Evolutionary conservation across 2,797 vertebrate genomes (phyloP), one percentile per base, ranked within the genome.

Genomic region (Apogon hyalosoma): DNA sequence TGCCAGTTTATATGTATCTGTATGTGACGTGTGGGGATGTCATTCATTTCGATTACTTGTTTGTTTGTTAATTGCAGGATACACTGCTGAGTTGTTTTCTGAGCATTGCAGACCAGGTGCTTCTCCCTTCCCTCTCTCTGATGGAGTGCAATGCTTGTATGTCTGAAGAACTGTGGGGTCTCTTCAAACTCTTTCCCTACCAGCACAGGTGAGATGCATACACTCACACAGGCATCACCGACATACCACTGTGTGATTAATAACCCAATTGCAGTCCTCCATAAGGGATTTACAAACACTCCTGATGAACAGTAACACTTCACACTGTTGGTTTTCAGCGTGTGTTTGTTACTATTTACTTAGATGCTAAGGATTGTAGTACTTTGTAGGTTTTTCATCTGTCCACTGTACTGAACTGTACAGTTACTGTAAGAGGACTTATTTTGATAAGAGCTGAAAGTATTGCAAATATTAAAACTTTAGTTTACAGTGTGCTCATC

Each of bases 91-190:
- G 98, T 90, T 99, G 98, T 89, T 96, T 99, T 88, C 92, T 99
- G 88, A 96, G 96, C 89, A 96, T 98, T 81, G 96, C 97, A 2
- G 98, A 99, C 80, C 98, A 99, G 84, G 98, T 99, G 80, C 90
- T 99, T 61, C 95, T 99, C 59, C 98, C 98, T 1, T 97, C 98
- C 38, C 95, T 99, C 45, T 96, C 97, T 39, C 73, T 99, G 78
- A 98, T 99, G 97, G 98, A 99, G 83, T 98, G 97, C 81, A 99
- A 99, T 62, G 98, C 98, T 4, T 99, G 98, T 83, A 98, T 99
- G 97, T 99, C 98, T 59, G 98, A 99, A 84, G 98, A 99, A 63
- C 83, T 99, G 3, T 99, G 98, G 98, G 97, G 97, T 40, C 96
- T 99, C 94, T 97, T 99, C 86, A 99, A 98, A 89, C 96, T 96